Evolutionary conservation across 2,888 invertebrate species (phyloP).

Genomic region (Eucriotettix oculatus): DNA sequence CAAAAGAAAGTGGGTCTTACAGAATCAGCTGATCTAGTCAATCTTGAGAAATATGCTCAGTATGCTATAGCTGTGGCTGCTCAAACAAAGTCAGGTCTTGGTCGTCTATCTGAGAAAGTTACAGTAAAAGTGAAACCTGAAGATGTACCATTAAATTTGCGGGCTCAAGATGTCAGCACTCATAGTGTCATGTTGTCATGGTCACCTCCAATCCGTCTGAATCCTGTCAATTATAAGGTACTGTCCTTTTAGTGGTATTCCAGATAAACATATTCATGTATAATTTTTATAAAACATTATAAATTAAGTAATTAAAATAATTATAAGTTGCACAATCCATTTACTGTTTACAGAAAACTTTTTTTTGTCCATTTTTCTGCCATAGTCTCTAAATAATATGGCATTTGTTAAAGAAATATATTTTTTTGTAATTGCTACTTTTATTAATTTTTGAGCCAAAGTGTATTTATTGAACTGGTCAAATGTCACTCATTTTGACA

Average conservation of each 20-base stretch:
- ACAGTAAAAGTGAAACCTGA: constrained; percentile 83
- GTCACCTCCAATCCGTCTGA: constrained; percentile 76
- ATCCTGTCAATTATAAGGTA: constrained; percentile 68
- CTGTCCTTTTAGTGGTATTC: constrained; percentile 4
- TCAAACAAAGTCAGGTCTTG: constrained; percentile 61
- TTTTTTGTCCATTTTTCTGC: too few relatives aligned
- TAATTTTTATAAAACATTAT: background rate
- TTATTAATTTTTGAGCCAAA: too few relatives aligned
- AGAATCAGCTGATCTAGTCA: constrained; percentile 75
- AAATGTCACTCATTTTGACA: too few relatives aligned
- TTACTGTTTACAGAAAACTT: background rate
- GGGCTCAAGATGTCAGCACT: constrained; percentile 81
- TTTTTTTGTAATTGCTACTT: too few relatives aligned
- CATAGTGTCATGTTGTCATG: constrained; percentile 86
- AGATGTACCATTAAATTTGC: constrained; percentile 77
- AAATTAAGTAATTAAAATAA: background rate
- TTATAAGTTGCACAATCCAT: background rate
- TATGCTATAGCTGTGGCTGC: constrained; percentile 86
- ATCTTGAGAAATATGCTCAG: constrained; percentile 77
- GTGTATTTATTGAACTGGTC: too few relatives aligned
- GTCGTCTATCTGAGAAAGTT: constrained; percentile 73
- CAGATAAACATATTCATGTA: background rate
- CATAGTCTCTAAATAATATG: too few relatives aligned
- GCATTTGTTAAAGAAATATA: too few relatives aligned
- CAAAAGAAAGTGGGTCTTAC: constrained; percentile 71